A percentile compares a stretch with the other conserved stretches of the same genome.
Conservation (phyloP, 2,888 invertebrate species). For the Rosalia funebris region DNA sequence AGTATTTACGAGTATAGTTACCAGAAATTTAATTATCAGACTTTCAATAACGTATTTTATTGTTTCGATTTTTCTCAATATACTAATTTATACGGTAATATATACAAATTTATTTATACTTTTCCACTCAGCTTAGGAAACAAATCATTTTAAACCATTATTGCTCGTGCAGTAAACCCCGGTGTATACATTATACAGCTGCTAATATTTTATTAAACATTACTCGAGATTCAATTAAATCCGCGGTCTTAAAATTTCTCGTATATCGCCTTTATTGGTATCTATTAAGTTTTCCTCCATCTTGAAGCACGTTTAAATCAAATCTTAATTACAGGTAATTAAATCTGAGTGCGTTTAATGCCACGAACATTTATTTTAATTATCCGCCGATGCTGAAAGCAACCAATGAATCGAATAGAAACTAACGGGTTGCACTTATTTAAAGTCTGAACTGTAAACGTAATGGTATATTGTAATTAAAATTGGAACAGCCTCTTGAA, state of each 20-base stretch:
- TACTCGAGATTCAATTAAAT: slow-evolving; percentile 3
- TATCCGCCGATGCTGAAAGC: slow-evolving; percentile 10
- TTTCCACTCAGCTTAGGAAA: no score
- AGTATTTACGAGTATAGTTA: no score
- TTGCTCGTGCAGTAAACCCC: no score
- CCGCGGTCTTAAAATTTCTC: slow-evolving; percentile 7
- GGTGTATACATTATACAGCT: no score
- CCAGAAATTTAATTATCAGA: no score
- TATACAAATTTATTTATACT: no score
- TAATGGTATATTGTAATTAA: slow-evolving; percentile 18
- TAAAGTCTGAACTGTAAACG: slow-evolving; percentile 4
- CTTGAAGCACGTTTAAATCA: slow-evolving; percentile 20
- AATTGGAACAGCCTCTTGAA: background rate
- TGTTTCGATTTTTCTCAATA: no score
- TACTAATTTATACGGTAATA: no score
- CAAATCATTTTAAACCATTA: no score
- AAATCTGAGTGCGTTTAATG: slow-evolving; percentile 9
- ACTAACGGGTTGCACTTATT: slow-evolving; percentile 12
- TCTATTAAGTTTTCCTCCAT: slow-evolving; percentile 17
- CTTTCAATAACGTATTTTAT: no score
- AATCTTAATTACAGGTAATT: slow-evolving; percentile 28
- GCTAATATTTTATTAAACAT: no score
- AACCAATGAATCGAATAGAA: slow-evolving; percentile 10
- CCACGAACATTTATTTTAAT: slow-evolving; percentile 18
- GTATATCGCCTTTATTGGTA: slow-evolving; percentile 14